Evolutionary conservation across 2,888 invertebrate species (phyloP).

Genomic region (Sphaerophoria rueppellii): DNA sequence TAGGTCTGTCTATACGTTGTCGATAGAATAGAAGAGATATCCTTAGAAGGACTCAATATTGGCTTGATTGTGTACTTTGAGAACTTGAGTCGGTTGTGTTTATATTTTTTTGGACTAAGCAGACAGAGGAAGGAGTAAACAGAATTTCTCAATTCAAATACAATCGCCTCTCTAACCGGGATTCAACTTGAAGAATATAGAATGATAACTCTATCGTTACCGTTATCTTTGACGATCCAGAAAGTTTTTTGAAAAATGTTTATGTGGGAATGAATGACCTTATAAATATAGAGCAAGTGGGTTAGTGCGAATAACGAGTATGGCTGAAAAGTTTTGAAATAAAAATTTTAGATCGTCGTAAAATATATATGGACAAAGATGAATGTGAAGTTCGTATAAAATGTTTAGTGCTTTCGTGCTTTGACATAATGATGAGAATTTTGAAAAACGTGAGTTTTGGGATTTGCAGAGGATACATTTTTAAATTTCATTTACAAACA

Average conservation of each 20-base stretch:
- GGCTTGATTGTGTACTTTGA: constrained; percentile 8
- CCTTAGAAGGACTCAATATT: background rate
- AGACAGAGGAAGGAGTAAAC: constrained; percentile 1
- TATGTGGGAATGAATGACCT: background rate
- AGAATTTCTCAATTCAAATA: background rate
- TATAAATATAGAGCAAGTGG: background rate
- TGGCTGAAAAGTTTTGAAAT: background rate
- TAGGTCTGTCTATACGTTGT: background rate
- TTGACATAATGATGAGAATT: no score
- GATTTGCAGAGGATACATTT: no score
- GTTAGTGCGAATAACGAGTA: background rate
- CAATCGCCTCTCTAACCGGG: no score
- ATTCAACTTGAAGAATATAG: background rate
- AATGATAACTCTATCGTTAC: background rate
- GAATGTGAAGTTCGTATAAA: background rate
- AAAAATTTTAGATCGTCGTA: background rate
- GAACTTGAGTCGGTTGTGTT: constrained; percentile 4
- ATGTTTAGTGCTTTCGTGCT: no score
- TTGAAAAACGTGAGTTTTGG: no score
- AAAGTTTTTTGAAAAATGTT: background rate
- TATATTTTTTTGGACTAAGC: background rate
- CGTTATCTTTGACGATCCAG: background rate
- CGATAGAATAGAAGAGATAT: constrained; percentile 14
- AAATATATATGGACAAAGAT: background rate
- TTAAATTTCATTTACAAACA: no score